Percentiles rank a stretch among this genome's conserved stretches.
Conservation (phyloP, 1,140 invertebrate genomes). For the Eulimnadia texana region DNA sequence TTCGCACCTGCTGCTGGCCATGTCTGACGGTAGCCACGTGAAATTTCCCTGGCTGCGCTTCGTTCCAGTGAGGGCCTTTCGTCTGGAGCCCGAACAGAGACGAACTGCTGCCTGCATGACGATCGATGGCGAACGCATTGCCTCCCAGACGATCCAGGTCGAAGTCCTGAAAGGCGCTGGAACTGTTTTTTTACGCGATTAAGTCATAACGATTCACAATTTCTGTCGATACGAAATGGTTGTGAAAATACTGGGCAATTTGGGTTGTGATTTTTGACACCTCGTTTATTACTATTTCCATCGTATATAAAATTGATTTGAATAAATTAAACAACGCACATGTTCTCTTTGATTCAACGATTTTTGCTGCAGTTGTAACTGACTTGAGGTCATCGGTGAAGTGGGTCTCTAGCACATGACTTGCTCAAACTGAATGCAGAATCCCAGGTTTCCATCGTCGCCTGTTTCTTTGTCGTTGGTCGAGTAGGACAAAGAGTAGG, state of each 20-base stretch:
- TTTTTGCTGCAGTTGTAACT: too few relatives aligned
- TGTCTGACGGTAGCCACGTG: slow-evolving; percentile 57
- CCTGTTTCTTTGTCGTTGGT: neutral
- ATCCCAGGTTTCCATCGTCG: neutral
- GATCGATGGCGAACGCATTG: slow-evolving; percentile 77
- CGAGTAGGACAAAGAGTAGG: neutral
- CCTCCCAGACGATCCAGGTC: slow-evolving; percentile 66
- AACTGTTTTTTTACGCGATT: slow-evolving; percentile 14
- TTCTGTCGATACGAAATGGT: too few relatives aligned
- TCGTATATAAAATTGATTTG: too few relatives aligned
- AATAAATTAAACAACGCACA: too few relatives aligned
- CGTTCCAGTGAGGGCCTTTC: slow-evolving; percentile 71
- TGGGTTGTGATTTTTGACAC: too few relatives aligned
- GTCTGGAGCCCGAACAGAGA: slow-evolving; percentile 60
- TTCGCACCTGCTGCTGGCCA: neutral
- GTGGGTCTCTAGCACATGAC: neutral
- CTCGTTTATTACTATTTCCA: too few relatives aligned
- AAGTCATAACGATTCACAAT: too few relatives aligned
- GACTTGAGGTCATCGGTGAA: too few relatives aligned
- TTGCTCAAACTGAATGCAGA: neutral
- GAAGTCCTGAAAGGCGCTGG: slow-evolving; percentile 52
- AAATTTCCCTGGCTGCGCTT: slow-evolving; percentile 41
- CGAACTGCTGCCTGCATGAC: slow-evolving; percentile 54
- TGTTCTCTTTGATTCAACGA: too few relatives aligned
- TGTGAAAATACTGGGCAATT: too few relatives aligned